Percentiles rank a stretch among this genome's conserved stretches.
Conservation (phyloP, 2,113 vertebrate species). For the Falco punctatus region DNA sequence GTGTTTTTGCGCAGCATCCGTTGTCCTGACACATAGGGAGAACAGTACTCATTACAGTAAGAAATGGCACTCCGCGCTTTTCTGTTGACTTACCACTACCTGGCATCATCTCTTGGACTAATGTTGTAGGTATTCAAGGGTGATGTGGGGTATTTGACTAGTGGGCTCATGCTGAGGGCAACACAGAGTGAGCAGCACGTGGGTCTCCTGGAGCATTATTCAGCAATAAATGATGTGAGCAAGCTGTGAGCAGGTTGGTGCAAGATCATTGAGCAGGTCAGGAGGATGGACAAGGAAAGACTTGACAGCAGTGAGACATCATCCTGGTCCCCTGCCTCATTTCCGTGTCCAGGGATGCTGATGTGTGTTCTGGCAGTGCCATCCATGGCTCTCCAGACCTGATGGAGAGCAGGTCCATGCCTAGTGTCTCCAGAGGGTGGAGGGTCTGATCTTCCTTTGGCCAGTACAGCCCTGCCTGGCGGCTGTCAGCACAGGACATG, state of each 20-base stretch:
- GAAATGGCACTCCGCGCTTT: background rate
- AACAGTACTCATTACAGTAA: background rate
- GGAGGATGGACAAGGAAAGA: background rate
- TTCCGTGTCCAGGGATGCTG: background rate
- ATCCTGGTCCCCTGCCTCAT: rapidly evolving
- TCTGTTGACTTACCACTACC: background rate
- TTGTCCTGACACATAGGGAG: background rate
- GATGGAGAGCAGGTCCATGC: background rate
- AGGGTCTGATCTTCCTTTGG: background rate
- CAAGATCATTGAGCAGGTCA: background rate
- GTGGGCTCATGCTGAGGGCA: background rate
- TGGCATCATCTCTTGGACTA: background rate
- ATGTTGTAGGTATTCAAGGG: background rate
- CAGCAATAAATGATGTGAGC: background rate
- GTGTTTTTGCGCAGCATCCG: background rate
- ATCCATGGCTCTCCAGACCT: rapidly evolving
- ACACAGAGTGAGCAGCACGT: background rate
- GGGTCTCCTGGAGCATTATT: background rate
- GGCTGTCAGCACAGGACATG: background rate
- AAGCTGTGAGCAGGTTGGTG: background rate
- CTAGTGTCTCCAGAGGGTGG: rapidly evolving
- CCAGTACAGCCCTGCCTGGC: background rate
- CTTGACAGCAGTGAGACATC: background rate
- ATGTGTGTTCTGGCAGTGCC: background rate
- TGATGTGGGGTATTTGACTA: background rate